phyloP scores from a whole-genome alignment of 2,113 vertebrate genomes.

The Cacatua alba region DNA sequence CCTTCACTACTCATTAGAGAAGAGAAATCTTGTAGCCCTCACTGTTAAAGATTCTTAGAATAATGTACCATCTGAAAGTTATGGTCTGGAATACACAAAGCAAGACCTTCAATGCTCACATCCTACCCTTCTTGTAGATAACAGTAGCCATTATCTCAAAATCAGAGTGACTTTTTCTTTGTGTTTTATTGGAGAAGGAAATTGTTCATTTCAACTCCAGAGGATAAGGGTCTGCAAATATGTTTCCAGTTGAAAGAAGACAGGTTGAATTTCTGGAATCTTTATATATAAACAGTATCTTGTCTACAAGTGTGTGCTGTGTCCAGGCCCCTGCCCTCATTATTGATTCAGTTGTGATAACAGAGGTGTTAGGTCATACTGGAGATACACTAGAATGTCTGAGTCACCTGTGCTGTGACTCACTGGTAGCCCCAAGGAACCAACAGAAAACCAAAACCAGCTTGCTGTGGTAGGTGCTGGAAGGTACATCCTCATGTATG shows the following conservation, averaged over 20 bases:
- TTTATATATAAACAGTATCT: not conserved
- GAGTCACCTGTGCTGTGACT: not conserved
- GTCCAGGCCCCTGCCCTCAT: not conserved
- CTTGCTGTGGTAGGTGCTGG: not conserved
- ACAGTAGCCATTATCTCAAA: not conserved
- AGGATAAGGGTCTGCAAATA: not conserved
- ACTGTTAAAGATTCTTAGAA: not conserved
- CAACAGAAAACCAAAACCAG: not conserved
- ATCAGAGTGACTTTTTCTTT: not conserved
- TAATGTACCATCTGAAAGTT: not conserved
- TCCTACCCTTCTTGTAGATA: not conserved
- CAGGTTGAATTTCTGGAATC: not conserved
- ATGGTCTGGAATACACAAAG: not conserved
- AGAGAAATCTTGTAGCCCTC: not conserved
- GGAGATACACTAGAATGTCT: not conserved
- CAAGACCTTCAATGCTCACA: not conserved
- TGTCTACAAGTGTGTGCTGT: accelerated
- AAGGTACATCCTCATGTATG: not conserved
- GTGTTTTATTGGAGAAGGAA: not conserved
- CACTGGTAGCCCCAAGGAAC: not conserved
- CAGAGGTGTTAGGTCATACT: not conserved
- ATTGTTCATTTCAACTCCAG: not conserved
- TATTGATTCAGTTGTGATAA: not conserved
- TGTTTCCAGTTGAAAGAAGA: not conserved
- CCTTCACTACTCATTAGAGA: not conserved